phyloP scores from a whole-genome alignment of 2,888 invertebrate species.

The Drosophila rellima region DNA sequence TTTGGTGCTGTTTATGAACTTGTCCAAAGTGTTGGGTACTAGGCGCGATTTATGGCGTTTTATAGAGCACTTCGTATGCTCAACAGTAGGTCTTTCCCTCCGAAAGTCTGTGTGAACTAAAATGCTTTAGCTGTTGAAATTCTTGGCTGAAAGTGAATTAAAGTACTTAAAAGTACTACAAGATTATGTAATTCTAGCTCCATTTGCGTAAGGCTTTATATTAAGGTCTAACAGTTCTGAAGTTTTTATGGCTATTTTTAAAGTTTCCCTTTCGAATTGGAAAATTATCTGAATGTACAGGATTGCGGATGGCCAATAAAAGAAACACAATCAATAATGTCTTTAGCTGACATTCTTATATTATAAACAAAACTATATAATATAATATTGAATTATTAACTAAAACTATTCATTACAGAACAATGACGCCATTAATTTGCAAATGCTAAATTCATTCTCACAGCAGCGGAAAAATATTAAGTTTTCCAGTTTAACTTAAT shows the following conservation, averaged over 20 bases:
- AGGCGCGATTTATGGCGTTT: slow-evolving; percentile 48
- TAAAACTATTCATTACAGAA: not conserved
- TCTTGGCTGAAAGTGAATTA: slow-evolving; percentile 4
- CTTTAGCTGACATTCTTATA: too few relatives aligned
- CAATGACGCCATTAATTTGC: not conserved
- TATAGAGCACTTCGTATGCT: slow-evolving; percentile 8
- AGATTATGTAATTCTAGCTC: slow-evolving; percentile 3
- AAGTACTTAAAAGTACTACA: slow-evolving; percentile 10
- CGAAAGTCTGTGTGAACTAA: slow-evolving; percentile 11
- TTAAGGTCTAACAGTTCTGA: not conserved
- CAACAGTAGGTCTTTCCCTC: slow-evolving; percentile 5
- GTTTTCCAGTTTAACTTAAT: not conserved
- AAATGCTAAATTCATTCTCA: slow-evolving; percentile 3
- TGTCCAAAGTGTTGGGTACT: slow-evolving; percentile 38
- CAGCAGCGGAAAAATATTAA: slow-evolving; percentile 1
- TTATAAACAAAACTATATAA: too few relatives aligned
- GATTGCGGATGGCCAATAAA: too few relatives aligned
- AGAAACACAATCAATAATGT: too few relatives aligned
- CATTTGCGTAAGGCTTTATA: not conserved
- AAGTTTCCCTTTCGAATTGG: too few relatives aligned
- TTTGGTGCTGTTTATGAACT: slow-evolving; percentile 72
- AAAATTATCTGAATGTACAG: too few relatives aligned
- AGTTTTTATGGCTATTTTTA: too few relatives aligned
- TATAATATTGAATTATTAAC: not conserved
- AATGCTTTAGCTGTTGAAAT: slow-evolving; percentile 12